A percentile compares a stretch with the other conserved stretches of the same genome.
phyloP scores from a whole-genome alignment of 2,113 vertebrate genomes.

The Lepisosteus osseus region DNA sequence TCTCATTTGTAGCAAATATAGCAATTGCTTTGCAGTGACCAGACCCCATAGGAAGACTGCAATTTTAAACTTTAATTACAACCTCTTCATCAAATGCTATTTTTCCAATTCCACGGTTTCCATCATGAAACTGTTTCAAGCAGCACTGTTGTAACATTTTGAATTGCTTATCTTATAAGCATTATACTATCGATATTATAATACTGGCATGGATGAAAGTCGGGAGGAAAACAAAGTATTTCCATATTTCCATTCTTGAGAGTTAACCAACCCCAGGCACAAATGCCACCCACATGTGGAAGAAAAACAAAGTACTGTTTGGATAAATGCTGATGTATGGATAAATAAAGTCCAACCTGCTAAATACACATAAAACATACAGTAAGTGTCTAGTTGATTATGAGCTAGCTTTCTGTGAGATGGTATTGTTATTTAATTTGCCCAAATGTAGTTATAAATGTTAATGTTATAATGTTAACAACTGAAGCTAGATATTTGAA shows the following conservation, averaged over 20 bases:
- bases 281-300: constrained; percentile 27
- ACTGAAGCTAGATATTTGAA: constrained; percentile 17
- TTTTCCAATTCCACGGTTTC: too few relatives aligned
- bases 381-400: constrained; percentile 54
- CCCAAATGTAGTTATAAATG: constrained; percentile 33
- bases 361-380: constrained; percentile 45
- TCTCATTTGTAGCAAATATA: too few relatives aligned
- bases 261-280: constrained; percentile 24
- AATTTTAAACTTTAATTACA: too few relatives aligned
- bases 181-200: constrained; percentile 14
- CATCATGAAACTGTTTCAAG: constrained; percentile 4
- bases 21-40: too few relatives aligned
- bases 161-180: constrained; percentile 26
- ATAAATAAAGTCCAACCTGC: constrained; percentile 26
- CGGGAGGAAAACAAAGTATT: constrained; percentile 22
- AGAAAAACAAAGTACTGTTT: constrained; percentile 17
- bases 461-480: constrained; percentile 21
- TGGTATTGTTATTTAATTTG: constrained; percentile 41
- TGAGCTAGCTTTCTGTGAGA: constrained; percentile 49
- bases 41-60: too few relatives aligned
- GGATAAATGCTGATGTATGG: constrained; percentile 24
- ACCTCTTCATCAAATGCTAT: too few relatives aligned
- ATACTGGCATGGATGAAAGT: not conserved
- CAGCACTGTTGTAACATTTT: constrained; percentile 11
- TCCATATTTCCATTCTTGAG: constrained; percentile 18